phyloP scores from a whole-genome alignment of 2,113 vertebrate genomes.

The Hucho hucho region DNA sequence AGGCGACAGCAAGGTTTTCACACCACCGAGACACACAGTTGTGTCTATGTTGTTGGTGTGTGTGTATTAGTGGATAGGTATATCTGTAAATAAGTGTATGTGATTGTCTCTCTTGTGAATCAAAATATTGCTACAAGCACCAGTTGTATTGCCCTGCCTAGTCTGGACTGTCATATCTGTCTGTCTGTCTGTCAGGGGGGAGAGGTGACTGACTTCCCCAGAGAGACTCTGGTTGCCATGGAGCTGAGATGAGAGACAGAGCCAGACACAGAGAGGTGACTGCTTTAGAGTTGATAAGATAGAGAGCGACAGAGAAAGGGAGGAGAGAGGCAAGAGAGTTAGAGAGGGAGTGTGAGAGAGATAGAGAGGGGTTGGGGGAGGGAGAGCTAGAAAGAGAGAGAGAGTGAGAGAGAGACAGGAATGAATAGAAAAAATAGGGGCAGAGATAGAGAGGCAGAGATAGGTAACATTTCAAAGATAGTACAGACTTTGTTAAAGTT shows the following conservation, averaged over 20 bases:
- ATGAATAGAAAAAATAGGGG: neutral
- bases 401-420: neutral
- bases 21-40: neutral
- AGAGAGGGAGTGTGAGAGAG: neutral
- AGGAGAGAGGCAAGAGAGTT: neutral
- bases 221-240: constrained; percentile 4
- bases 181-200: constrained; percentile 1
- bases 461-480: neutral
- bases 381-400: neutral
- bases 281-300: neutral
- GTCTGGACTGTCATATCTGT: neutral
- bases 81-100: neutral
- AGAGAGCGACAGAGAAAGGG: neutral
- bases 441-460: neutral
- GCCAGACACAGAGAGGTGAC: constrained; percentile 1
- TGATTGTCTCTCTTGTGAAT: neutral
- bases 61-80: neutral
- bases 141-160: neutral
- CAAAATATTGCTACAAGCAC: neutral
- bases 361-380: neutral
- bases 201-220: neutral
- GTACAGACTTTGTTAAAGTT: neutral
- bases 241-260: constrained; percentile 8
- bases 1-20: neutral
- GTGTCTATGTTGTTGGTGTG: neutral